Percentiles rank a stretch among this genome's conserved stretches.
Evolutionary conservation across 2,797 vertebrate species (phyloP).

Genomic region (Melanotaenia parkinsoni): DNA sequence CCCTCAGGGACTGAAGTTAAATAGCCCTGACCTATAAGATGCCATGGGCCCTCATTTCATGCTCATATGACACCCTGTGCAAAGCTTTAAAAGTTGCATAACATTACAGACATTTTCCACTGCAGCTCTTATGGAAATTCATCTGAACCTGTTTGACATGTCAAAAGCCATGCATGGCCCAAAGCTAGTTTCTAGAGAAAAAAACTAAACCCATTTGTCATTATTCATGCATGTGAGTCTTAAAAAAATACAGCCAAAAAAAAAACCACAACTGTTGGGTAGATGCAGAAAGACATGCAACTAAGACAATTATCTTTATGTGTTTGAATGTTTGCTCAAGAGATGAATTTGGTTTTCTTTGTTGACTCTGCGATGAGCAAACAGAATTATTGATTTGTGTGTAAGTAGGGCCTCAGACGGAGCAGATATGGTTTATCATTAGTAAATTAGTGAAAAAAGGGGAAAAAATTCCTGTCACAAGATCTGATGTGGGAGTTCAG

Average conservation of each 20-base stretch:
- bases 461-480: neutral
- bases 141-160: slow-evolving; percentile 7
- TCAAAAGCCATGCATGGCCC: neutral
- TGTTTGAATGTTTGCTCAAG: slow-evolving; percentile 26
- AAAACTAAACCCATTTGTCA: too few species aligned
- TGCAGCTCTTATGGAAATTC: neutral
- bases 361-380: slow-evolving; percentile 18
- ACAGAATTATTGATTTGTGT: slow-evolving; percentile 35
- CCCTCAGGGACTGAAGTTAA: too few species aligned
- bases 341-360: slow-evolving; percentile 18
- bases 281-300: neutral
- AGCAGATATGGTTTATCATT: neutral
- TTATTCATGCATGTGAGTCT: too few species aligned
- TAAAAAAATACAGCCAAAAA: neutral
- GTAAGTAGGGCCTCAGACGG: slow-evolving; percentile 7
- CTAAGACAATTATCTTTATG: neutral
- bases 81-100: neutral
- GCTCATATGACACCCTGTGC: too few species aligned
- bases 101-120: neutral
- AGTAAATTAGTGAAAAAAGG: neutral
- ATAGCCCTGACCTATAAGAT: too few species aligned
- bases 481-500: slow-evolving; percentile 29
- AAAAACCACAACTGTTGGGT: neutral
- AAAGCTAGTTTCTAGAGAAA: neutral
- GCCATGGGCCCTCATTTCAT: too few species aligned